Base-by-base conservation (phyloP, 2,888 invertebrate genomes). In the Chrysodeixis includens region DNA sequence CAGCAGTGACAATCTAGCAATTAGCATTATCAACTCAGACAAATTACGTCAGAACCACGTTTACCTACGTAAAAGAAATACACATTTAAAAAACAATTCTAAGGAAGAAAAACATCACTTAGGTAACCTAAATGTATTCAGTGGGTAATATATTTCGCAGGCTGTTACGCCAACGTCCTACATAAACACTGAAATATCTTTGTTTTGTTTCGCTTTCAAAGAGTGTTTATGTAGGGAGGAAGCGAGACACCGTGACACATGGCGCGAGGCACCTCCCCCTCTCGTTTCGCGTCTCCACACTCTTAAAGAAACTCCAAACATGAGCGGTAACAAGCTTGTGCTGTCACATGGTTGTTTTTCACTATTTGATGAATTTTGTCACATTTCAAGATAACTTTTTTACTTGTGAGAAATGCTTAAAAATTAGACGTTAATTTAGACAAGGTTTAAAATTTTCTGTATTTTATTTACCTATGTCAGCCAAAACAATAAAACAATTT, bases 271-370 rank as follows among this genome's bases (percentile, higher is more conserved):
- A 22, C 51, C 35, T 58, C 65, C 18, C 35, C 7, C 52, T 20
- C 32, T 49, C 56, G 26, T 30, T 22, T 46, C 44, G 16, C 10
- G 18, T 12, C 44, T 16, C 49, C 52, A 56, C 54, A 63, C 57
- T 76, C 62, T 30, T 64, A 74, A 74, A 71, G 57, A 46, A 56
- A 69, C 68, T 79, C 49, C 8, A 49, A 65, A 62, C 54, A 67
- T 52, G n/a, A 30, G 40, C 12, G 56, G 66, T 61, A 66, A 66
- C 62, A 72, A 71, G 49, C 55, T 30, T 54, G 40, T 49, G 62
- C 60, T 63, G 55, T 52, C 40, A 55, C 49, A 59, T 58, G 54
- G 26, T 14, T 18, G 59, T 30, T 8, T 44, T 7, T 6, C n/a
- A 0, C 4, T 1, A n/a, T 44, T 46, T 46, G 16, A 46, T 2